Base-by-base conservation (phyloP, 2,888 invertebrate genomes). In the Papilio protenor region DNA sequence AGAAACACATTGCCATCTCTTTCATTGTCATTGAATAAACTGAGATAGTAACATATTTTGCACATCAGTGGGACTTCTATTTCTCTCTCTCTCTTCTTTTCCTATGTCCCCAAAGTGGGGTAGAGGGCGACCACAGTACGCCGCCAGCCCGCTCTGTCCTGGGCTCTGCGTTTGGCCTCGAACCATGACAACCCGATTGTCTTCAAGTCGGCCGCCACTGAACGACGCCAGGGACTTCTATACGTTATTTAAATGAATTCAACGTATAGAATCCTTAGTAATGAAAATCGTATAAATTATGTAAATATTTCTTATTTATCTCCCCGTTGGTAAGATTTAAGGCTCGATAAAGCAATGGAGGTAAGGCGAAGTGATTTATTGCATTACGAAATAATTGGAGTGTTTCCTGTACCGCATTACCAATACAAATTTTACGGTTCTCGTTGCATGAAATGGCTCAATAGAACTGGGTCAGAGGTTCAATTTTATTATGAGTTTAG, bases 271-370 rank as follows among this genome's bases (percentile, higher is more conserved):
- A 76, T 59, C 18, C 8, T 61, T 27, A 70, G 4, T 66, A 64
- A 71, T 5, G 52, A 23, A 64, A 64, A n/a, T 21, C 40, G 55
- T 52, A 77, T 77, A 64, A 69, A 69, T 73, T 66, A 77, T 77
- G 55, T 55, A 77, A 77, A 77, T 77, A 77, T 57, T 18, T 64
- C 57, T 73, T 77, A 77, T 77, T 77, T 76, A 72, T 76, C 49
- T 71, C 45, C 47, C 71, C 27, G 33, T 71, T 49, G 21, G 61
- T 52, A 76, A 76, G 76, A 76, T 76, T 72, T 71, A 72, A 59
- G 52, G 55, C 72, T 72, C 72, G 76, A 76, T 72, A 76, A 61
- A 61, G 61, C 61, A 49, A 64, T 72, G 73, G 64, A 73, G 66
- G 73, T 66, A 69, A 66, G n/a, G 66, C 21, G 52, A 49, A 33